A percentile compares a stretch with the other conserved stretches of the same genome.
phyloP scores from a whole-genome alignment of 2,113 vertebrate genomes.

The Craseonycteris thonglongyai region DNA sequence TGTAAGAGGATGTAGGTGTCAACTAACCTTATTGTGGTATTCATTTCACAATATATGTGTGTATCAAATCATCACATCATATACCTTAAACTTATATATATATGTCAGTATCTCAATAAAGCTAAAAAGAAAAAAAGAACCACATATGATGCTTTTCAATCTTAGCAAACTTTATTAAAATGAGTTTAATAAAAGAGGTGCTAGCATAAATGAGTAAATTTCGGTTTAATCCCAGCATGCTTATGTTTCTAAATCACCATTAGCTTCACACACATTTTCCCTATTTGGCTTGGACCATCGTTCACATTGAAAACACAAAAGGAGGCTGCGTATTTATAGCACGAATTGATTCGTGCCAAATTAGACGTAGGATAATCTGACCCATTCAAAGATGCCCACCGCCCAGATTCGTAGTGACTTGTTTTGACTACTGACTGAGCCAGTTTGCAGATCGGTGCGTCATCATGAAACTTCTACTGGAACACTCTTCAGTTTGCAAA shows the following conservation, averaged over 20 bases:
- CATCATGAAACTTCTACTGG: conserved; percentile 72
- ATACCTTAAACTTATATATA: not conserved
- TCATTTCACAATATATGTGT: not conserved
- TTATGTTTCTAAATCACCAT: conserved; percentile 36
- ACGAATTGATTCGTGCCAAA: conserved; percentile 21
- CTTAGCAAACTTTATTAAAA: not conserved
- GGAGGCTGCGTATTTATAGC: conserved; percentile 30
- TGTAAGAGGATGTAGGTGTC: not conserved
- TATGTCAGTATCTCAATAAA: not conserved
- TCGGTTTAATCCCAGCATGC: not conserved
- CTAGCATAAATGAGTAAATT: conserved; percentile 11
- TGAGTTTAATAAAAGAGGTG: not conserved
- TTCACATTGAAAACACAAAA: conserved; percentile 60
- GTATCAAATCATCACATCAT: not conserved
- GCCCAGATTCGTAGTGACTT: conserved; percentile 52
- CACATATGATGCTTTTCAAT: not conserved
- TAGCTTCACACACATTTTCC: conserved; percentile 8
- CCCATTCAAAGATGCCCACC: conserved; percentile 67
- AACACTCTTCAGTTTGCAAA: conserved; percentile 77
- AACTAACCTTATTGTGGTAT: not conserved
- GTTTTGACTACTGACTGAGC: conserved; percentile 59
- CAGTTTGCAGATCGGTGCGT: conserved; percentile 59
- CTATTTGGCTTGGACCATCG: conserved; percentile 51
- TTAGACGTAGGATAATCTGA: conserved; percentile 50
- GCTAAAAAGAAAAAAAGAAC: not conserved